phyloP scores from a whole-genome alignment of 2,888 invertebrate species.

The Cenopis cana region DNA sequence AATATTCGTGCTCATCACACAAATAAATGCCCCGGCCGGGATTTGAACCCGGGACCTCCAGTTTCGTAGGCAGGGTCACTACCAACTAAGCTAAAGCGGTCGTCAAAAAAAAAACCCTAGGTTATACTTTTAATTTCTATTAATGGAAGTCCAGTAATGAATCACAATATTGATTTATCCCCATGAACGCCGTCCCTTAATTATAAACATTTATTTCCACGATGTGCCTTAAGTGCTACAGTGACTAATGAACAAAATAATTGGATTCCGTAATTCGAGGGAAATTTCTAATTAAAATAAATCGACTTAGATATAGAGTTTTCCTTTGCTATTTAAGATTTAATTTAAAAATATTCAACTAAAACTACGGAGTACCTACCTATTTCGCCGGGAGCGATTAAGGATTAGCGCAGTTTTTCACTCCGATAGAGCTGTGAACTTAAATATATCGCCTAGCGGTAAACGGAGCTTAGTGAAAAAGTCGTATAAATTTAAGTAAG shows the following conservation, averaged over 20 bases:
- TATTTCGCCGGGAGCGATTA: conserved; percentile 11
- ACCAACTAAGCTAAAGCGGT: no score
- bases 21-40: no score
- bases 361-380: background rate
- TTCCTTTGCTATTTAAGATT: conserved; percentile 49
- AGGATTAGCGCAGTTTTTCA: conserved; percentile 26
- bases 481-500: no score
- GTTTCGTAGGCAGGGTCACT: no score
- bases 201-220: conserved; percentile 42
- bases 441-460: conserved; percentile 13
- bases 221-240: conserved; percentile 54
- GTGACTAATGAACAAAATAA: conserved; percentile 65
- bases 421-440: conserved; percentile 20
- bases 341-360: conserved; percentile 23
- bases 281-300: conserved; percentile 62
- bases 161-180: conserved; percentile 27
- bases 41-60: no score
- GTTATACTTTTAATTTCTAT: background rate
- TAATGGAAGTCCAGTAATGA: conserved; percentile 5
- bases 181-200: conserved; percentile 29
- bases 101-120: no score
- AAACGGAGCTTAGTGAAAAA: background rate
- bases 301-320: conserved; percentile 56
- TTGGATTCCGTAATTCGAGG: conserved; percentile 63
- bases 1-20: no score